Evolutionary conservation across 2,113 vertebrate genomes (phyloP).

Genomic region (Perca flavescens): DNA sequence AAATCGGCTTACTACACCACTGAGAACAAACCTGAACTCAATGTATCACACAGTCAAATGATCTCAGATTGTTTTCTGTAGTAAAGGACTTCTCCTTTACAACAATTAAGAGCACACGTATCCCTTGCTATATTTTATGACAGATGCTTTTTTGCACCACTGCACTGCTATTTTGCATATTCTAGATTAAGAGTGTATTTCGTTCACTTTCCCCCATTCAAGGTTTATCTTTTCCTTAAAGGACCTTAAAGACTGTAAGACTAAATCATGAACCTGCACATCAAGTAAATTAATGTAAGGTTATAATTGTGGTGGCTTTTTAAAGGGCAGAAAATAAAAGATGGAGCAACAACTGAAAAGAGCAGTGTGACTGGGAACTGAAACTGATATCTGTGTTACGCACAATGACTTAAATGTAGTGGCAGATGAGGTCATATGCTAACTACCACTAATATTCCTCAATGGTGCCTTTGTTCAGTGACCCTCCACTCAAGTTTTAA

Average conservation of each 20-base stretch:
- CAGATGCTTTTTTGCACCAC: not conserved
- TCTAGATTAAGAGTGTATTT: not conserved
- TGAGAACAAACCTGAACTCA: not conserved
- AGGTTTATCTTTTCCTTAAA: constrained; percentile 6
- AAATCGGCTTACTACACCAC: not conserved
- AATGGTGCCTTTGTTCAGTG: constrained; percentile 61
- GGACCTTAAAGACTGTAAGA: not conserved
- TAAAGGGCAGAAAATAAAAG: constrained; percentile 42
- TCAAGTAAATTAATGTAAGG: constrained; percentile 12
- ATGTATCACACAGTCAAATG: not conserved
- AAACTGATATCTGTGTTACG: constrained; percentile 14
- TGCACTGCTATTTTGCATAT: not conserved
- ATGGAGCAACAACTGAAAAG: constrained; percentile 26
- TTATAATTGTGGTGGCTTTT: constrained; percentile 36
- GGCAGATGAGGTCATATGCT: constrained; percentile 68
- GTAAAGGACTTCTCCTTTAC: not conserved
- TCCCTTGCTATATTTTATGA: not conserved
- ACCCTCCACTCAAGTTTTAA: constrained; percentile 57
- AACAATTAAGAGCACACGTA: not conserved
- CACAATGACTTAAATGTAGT: constrained; percentile 38
- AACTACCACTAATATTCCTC: constrained; percentile 61
- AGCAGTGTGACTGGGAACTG: constrained; percentile 7
- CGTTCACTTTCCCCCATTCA: not conserved
- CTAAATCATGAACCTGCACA: constrained; percentile 10
- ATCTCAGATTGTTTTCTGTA: not conserved